Evolutionary conservation across 2,888 invertebrate species (phyloP), one percentile per base, ranked within the genome.

Genomic region (Ecliptopera silaceata): DNA sequence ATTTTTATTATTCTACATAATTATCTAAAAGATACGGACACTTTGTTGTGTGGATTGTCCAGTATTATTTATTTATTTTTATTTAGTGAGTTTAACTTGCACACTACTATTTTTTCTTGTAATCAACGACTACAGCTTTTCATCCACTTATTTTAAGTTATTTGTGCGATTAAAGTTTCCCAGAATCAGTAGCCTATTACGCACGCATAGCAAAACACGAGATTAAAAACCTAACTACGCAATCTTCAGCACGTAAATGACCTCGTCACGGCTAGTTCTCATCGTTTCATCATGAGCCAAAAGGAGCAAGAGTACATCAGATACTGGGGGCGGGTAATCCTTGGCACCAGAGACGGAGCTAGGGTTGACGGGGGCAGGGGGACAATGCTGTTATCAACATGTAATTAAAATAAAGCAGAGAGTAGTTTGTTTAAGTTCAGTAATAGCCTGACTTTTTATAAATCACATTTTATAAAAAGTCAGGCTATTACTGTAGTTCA

Each of bases 311-410:
- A 66, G 60, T 32, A 61, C 61, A 72, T 76, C 74, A 61, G 75
- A 74, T 75, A 69, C 59, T 57, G 66, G 62, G 61, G 68, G 68
- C 70, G 59, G 73, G 76, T 69, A 79, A 77, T 79, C 80, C 77
- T 72, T 71, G 68, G 26, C 6, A 11, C 58, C n/a, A 58, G 58
- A 11, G 49, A 34, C 12, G 49, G 36, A 31, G 18, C 13, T 11
- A 45, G 61, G 68, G 22, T 1, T 13, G 13, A 13, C 11, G 41
- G 29, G 20, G 29, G 12, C 18, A 22, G 15, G 13, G 4, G 0
- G 13, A 13, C n/a, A 3, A 11, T 6, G 13, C n/a, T n/a, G n/a
- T n/a, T n/a, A n/a, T n/a, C n/a, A n/a, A n/a, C n/a, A n/a, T n/a
- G n/a, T n/a, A n/a, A n/a, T n/a, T n/a, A n/a, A n/a, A n/a, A n/a